Percentiles rank a stretch among this genome's conserved stretches.
phyloP scores from a whole-genome alignment of 2,113 vertebrate genomes.

The Phodopus roborovskii region DNA sequence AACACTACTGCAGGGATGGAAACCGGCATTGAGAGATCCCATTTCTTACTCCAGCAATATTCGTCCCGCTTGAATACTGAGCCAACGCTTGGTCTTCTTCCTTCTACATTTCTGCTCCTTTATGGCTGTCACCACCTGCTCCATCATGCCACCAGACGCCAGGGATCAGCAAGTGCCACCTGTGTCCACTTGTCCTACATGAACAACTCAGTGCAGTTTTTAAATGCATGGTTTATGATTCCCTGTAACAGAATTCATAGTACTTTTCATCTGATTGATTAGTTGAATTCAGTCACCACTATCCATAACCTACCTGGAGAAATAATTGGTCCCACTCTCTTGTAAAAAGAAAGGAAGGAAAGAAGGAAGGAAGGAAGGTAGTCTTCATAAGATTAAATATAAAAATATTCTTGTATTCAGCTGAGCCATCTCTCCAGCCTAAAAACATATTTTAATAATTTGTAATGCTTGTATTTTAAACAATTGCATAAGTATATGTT shows the following conservation, averaged over 20 bases:
- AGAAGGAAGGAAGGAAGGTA: not conserved
- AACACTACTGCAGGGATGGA: too few species aligned
- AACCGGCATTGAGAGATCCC: not conserved
- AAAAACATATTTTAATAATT: not conserved
- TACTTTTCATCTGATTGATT: not conserved
- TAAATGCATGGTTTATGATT: not conserved
- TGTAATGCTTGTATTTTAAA: not conserved
- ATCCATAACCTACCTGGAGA: not conserved
- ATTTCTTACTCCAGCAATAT: not conserved
- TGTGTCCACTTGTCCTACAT: not conserved
- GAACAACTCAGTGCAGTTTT: not conserved
- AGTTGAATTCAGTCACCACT: not conserved
- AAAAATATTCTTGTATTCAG: not conserved
- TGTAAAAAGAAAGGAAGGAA: not conserved
- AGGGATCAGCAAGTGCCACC: not conserved
- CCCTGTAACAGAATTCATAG: not conserved
- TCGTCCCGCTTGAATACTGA: not conserved
- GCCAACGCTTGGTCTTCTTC: not conserved
- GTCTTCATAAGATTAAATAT: not conserved
- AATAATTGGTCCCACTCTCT: not conserved
- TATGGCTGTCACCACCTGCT: rapidly evolving
- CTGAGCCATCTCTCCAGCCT: not conserved
- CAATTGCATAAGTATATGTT: not conserved
- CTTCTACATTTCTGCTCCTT: not conserved
- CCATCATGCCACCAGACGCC: not conserved